Percentiles rank a stretch among this genome's conserved stretches.
These are phyloP conservation scores for Eulimnadia texana DNA, from an alignment of 1,140 invertebrate species.

Conservation along the genomic window DNA sequence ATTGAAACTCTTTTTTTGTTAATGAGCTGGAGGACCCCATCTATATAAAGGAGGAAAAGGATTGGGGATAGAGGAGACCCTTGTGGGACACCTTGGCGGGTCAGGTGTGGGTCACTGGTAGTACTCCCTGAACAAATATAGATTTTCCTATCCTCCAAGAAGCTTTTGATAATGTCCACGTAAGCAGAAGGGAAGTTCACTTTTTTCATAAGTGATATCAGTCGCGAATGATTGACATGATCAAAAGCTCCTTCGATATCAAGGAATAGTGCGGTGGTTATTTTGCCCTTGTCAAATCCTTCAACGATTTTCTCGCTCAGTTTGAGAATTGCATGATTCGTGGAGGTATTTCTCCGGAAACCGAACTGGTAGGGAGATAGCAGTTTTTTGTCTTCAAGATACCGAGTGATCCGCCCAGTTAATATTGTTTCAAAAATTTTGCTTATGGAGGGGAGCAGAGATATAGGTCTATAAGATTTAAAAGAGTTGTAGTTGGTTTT, in stretches of 20 bases:
- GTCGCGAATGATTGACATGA: neutral
- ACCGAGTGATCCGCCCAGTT: neutral
- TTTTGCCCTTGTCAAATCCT: slow-evolving; percentile 5
- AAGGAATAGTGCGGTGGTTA: neutral
- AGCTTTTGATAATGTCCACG: slow-evolving; percentile 3
- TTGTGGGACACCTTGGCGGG: slow-evolving; percentile 1
- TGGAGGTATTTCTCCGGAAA: slow-evolving; percentile 6
- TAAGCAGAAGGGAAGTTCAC: neutral
- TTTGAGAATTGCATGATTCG: neutral
- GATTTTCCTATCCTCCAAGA: slow-evolving; percentile 2
- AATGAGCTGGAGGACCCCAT: slow-evolving; percentile 1
- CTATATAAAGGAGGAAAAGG: slow-evolving; percentile 1
- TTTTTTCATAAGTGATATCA: neutral
- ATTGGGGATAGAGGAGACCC: slow-evolving; percentile 2
- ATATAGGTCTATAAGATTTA: neutral
- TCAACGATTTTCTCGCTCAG: neutral
- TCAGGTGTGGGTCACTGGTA: neutral
- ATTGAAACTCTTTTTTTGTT: neutral
- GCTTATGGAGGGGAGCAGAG: neutral
- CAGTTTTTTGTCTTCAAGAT: neutral
- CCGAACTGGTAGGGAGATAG: neutral
- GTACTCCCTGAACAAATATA: neutral
- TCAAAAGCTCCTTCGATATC: slow-evolving; percentile 6
- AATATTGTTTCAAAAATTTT: slow-evolving; percentile 4
- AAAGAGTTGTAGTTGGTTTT: neutral